Percentiles rank a stretch among this genome's conserved stretches.
phyloP scores from a whole-genome alignment of 2,888 invertebrate genomes.

The Chrysina gloriosa region DNA sequence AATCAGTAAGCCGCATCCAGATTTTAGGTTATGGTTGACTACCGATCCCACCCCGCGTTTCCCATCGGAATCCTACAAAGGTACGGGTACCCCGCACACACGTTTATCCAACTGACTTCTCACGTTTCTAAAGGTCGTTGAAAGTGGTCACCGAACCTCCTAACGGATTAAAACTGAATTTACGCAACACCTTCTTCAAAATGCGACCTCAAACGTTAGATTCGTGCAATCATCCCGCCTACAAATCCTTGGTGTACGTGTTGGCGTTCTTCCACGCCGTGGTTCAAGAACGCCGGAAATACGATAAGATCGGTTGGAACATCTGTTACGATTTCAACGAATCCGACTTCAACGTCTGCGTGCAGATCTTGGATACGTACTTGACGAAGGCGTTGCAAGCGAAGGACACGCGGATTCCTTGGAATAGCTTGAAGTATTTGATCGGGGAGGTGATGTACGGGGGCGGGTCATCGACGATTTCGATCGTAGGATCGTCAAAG shows the following conservation, averaged over 20 bases:
- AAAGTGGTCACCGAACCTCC: conserved; percentile 94
- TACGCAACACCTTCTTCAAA: conserved; percentile 90
- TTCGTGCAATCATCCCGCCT: conserved; percentile 80
- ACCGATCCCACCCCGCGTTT: conserved; percentile 90
- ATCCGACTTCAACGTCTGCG: conserved; percentile 90
- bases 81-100: not conserved
- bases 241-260: conserved; percentile 85
- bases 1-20: conserved; percentile 85
- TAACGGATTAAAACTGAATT: conserved; percentile 88
- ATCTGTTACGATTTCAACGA: conserved; percentile 94
- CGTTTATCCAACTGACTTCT: not conserved
- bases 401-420: conserved; percentile 78
- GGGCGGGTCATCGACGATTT: conserved; percentile 93
- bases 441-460: conserved; percentile 98
- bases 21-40: conserved; percentile 93
- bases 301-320: conserved; percentile 96
- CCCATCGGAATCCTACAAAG: conserved; percentile 91
- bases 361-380: conserved; percentile 87
- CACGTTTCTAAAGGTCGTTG: conserved; percentile 49
- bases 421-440: conserved; percentile 91
- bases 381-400: conserved; percentile 75
- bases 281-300: conserved; percentile 90
- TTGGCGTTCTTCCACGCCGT: conserved; percentile 95
- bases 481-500: conserved; percentile 86
- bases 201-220: conserved; percentile 80